Evolutionary conservation across 2,888 invertebrate genomes (phyloP), one percentile per base, ranked within the genome.

Genomic region (Bhutanitis thaidina): DNA sequence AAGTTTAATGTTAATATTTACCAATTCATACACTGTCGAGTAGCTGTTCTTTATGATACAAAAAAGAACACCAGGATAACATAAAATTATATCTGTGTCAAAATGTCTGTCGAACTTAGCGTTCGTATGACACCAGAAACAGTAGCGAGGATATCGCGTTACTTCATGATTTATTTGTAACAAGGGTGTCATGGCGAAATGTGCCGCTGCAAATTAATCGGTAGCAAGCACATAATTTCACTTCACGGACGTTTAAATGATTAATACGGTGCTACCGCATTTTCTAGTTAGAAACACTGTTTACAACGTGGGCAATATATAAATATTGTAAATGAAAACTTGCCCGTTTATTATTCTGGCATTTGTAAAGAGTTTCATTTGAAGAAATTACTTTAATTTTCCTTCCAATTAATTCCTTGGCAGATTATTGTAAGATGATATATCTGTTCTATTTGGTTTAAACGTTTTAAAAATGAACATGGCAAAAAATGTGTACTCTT

Each of bases 91-190:
- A 20, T 4, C 7, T 8, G 7, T 4, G 7, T 8, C 27, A 8
- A 13, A 35, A 29, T 13, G 34, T 39, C 10, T 12, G 7, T 32
- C 9, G 16, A 43, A 16, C 34, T 20, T 20, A 20, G 5, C 3
- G 9, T 29, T 62, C 35, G 56, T 71, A 49, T 61, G 62, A 63
- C 61, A 53, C 65, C 41, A 25, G 56, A 38, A 45, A 64, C 70
- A 62, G 74, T 69, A 71, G 73, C 72, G 10, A 37, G 37, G 58
- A 57, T 74, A 77, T 77, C 74, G 65, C 65, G 68, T 80, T 78
- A 72, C 67, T 45, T 41, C 52, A 61, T 74, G 76, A 80, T 80
- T 77, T 81, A 80, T 78, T 63, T 56, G 59, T 61, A 56, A 51
- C 62, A 59, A 65, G 72, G 71, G 70, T 75, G 78, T 77, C 74